Evolutionary conservation across 2,888 invertebrate species (phyloP).

Genomic region (Oxycera nigricornis): DNA sequence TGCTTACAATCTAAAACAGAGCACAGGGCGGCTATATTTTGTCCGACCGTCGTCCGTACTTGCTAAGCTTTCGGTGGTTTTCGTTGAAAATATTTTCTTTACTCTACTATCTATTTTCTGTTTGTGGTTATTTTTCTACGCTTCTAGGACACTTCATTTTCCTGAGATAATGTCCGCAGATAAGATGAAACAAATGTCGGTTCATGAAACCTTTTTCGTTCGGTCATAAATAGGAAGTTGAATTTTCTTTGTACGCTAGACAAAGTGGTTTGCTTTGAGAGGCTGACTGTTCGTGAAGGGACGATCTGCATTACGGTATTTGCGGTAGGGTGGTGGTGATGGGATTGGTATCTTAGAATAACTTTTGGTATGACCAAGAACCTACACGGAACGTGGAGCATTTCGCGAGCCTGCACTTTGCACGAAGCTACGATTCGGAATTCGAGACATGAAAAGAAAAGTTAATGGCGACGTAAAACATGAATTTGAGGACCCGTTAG

Average conservation of each 20-base stretch:
- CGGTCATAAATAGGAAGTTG: neutral
- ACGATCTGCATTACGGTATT: neutral
- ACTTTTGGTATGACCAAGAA: neutral
- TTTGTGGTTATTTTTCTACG: conserved; percentile 37
- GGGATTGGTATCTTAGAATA: neutral
- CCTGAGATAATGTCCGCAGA: conserved; percentile 41
- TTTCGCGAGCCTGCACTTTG: neutral
- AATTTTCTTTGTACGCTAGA: neutral
- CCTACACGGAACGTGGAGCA: neutral
- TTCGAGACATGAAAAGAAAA: neutral
- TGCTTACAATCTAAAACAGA: neutral
- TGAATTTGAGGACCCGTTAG: neutral
- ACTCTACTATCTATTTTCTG: conserved; percentile 22
- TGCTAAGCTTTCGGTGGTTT: neutral
- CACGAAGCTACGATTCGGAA: neutral
- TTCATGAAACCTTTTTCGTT: conserved; percentile 36
- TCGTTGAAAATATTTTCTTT: conserved; percentile 4
- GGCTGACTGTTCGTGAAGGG: neutral
- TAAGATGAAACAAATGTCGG: conserved; percentile 43
- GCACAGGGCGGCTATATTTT: neutral
- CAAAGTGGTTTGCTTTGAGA: neutral
- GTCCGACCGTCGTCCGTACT: neutral
- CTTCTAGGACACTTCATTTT: conserved; percentile 40
- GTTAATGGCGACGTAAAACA: neutral
- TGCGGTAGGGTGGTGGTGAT: no score